Evolutionary conservation across 2,888 invertebrate species (phyloP).

Genomic region (Philaethria dido): DNA sequence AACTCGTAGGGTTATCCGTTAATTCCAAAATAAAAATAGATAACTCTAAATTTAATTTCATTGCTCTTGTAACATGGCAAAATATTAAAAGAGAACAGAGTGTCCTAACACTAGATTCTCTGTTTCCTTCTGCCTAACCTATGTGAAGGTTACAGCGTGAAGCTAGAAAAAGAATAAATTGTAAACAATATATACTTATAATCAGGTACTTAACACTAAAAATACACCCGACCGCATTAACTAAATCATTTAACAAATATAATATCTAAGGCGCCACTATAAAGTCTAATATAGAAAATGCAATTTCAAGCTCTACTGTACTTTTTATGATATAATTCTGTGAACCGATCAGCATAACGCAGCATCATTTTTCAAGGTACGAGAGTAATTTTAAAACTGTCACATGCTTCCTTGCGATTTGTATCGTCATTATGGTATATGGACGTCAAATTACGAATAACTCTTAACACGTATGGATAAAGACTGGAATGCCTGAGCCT

Average conservation of each 20-base stretch:
- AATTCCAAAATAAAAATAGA: too few species aligned
- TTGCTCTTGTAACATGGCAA: too few species aligned
- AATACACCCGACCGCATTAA: not conserved
- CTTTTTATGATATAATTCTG: conserved; percentile 39
- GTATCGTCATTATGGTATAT: conserved; percentile 51
- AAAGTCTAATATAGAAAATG: conserved; percentile 18
- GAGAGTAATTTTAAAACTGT: conserved; percentile 61
- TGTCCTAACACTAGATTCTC: too few species aligned
- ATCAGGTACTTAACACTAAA: not conserved
- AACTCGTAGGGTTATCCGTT: too few species aligned
- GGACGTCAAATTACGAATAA: conserved; percentile 20
- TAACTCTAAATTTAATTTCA: too few species aligned
- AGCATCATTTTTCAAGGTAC: conserved; percentile 58
- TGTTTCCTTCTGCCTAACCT: too few species aligned
- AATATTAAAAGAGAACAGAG: too few species aligned
- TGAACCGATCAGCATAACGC: conserved; percentile 39
- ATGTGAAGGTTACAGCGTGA: too few species aligned
- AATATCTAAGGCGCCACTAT: not conserved
- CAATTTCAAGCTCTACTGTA: conserved; percentile 31
- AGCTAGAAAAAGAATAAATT: too few species aligned
- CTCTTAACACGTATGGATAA: conserved; percentile 38
- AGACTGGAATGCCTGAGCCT: conserved; percentile 32
- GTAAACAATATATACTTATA: not conserved
- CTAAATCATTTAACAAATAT: not conserved
- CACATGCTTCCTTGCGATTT: conserved; percentile 56